phyloP scores from a whole-genome alignment of 2,797 vertebrate genomes.

The Spinibarbus caldwelli region DNA sequence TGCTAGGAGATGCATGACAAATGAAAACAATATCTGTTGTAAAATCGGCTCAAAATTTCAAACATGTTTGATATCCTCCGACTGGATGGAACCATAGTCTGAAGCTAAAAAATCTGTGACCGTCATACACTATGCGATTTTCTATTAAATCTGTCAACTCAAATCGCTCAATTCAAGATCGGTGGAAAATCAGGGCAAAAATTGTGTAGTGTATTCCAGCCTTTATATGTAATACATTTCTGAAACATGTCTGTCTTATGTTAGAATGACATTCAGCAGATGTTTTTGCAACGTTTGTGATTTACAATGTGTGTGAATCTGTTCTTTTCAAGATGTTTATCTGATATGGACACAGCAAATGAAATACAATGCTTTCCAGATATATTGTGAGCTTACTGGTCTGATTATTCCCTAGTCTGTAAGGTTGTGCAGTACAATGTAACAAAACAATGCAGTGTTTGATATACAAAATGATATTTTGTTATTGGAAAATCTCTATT shows the following conservation, averaged over 20 bases:
- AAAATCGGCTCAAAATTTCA: not conserved
- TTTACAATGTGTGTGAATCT: not conserved
- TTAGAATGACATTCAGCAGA: not conserved
- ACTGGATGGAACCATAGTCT: not conserved
- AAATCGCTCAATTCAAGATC: not conserved
- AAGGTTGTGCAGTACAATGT: not conserved
- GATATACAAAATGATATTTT: not conserved
- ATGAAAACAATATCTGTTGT: not conserved
- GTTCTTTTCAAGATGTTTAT: conserved; percentile 2
- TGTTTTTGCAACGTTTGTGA: not conserved
- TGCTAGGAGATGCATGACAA: not conserved
- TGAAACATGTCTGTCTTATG: not conserved
- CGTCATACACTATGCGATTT: not conserved
- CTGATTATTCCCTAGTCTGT: not conserved
- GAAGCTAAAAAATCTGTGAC: not conserved
- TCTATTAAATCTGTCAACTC: not conserved
- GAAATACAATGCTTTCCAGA: conserved; percentile 16
- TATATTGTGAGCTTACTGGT: not conserved
- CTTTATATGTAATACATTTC: not conserved
- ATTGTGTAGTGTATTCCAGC: not conserved
- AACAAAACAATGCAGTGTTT: not conserved
- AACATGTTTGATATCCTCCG: not conserved
- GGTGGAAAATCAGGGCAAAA: not conserved
- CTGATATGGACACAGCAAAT: not conserved
- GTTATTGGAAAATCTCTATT: too few relatives aligned